These are phyloP conservation scores for Allobates femoralis DNA, from an alignment of 2,797 vertebrate species.

Conservation along the genomic window DNA sequence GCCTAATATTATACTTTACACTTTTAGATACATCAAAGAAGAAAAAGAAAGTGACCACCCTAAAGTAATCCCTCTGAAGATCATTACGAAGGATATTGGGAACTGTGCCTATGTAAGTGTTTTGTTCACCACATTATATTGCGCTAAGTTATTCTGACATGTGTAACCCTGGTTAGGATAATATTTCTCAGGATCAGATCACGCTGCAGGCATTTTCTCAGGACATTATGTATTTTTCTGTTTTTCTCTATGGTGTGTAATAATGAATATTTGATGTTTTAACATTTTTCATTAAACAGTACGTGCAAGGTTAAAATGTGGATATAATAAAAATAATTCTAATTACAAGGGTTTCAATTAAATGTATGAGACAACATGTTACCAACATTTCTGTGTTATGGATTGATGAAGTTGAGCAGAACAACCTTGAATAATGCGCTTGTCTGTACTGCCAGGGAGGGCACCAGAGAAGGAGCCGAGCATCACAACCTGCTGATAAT, in stretches of 20 bases:
- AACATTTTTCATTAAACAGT: not conserved
- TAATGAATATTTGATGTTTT: not conserved
- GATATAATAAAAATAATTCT: not conserved
- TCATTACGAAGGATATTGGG: conserved; percentile 91
- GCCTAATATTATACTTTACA: conserved; percentile 53
- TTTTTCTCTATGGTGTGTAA: not conserved
- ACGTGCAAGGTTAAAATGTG: not conserved
- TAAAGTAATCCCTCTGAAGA: conserved; percentile 92
- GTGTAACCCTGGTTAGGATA: conserved; percentile 40
- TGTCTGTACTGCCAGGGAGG: no score
- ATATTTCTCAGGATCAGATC: conserved; percentile 37
- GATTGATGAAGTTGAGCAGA: not conserved
- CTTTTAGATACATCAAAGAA: conserved; percentile 84
- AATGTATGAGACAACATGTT: not conserved
- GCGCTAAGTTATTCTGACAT: conserved; percentile 20
- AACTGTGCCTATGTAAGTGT: conserved; percentile 89
- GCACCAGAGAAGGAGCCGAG: no score
- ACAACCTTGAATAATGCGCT: no score
- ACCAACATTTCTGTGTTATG: not conserved
- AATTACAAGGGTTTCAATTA: not conserved
- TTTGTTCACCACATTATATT: conserved; percentile 34
- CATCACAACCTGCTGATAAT: no score
- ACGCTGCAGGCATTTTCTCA: conserved; percentile 10
- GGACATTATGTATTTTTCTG: not conserved
- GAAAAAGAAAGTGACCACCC: conserved; percentile 93